Evolutionary conservation across 2,797 vertebrate genomes (phyloP), one percentile per base, ranked within the genome.

Genomic region (Danio aesculapii): DNA sequence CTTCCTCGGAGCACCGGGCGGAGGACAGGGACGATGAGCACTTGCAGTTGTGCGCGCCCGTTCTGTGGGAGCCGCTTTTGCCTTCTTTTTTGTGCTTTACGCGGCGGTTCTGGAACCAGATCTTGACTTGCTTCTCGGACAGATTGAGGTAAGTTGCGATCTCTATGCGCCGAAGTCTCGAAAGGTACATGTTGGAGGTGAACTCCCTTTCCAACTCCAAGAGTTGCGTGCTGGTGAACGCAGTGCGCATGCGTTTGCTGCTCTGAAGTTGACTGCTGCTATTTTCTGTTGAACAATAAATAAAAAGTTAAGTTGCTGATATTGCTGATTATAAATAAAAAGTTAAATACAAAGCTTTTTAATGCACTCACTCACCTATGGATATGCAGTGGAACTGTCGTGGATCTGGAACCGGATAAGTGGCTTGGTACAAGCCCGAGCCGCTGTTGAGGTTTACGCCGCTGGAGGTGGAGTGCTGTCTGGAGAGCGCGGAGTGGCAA

Each of bases 81-180:
- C 97, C 97, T 89, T 99, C 98, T 86, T 99, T 99, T 95, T 99
- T 99, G 95, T 99, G 98, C 87, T 99, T 99, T 86, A 99, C 98
- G n/a, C 98, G 92, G 75, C 98, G 96, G 90, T 99, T 99, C 92
- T 99, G 98, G 94, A 99, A 99, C 98, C 98, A 99, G 89, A 99
- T 99, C 91, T 99, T 99, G 87, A 98, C 98, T 92, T 99, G 98
- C 86, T 99, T 99, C 94, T 99, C 98, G 9, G 97, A 99, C 88
- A 99, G 95, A 90, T 99, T 99, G 90, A 99, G 95, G 93, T 99
- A 99, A 71, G 98, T 99, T 85, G 98, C 98, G 87, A 99, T 99
- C 93, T 99, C 98, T 85, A 99, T 99, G 93, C 98, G 97, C 88
- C 98, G 93, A 84, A 99, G 96, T 83, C 98, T 95, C 83, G 98